Evolutionary conservation across 2,888 invertebrate genomes (phyloP).

Genomic region (Vesta saturnalis): DNA sequence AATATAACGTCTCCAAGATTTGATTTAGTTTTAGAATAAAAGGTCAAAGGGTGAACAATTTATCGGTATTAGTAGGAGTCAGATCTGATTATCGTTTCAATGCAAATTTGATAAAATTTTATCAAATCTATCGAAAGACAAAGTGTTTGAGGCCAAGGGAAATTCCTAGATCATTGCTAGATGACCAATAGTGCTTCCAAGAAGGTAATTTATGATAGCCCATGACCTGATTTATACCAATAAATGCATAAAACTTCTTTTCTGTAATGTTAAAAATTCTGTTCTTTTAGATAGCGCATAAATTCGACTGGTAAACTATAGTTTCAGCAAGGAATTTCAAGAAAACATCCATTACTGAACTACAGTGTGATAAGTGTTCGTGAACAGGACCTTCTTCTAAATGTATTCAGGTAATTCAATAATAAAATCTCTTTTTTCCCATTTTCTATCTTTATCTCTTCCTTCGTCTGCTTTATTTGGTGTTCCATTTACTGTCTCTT

Average conservation of each 20-base stretch:
- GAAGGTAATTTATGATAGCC: too few relatives aligned
- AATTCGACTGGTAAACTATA: background rate
- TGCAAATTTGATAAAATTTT: too few relatives aligned
- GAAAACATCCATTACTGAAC: background rate
- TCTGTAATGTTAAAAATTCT: background rate
- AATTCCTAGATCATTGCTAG: conserved; percentile 10
- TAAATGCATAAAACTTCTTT: background rate
- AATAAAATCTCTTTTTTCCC: background rate
- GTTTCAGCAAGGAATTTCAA: background rate
- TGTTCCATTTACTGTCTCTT: background rate
- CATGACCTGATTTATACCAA: too few relatives aligned
- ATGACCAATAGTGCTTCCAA: too few relatives aligned
- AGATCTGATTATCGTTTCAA: too few relatives aligned
- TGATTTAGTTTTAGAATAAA: conserved; percentile 18
- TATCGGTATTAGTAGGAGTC: too few relatives aligned
- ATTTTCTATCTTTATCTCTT: background rate
- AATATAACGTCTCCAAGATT: conserved; percentile 11
- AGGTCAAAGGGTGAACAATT: conserved; percentile 26
- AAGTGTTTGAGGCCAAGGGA: too few relatives aligned
- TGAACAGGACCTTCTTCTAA: background rate
- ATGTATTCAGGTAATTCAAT: background rate
- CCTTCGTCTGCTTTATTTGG: background rate
- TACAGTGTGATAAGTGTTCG: background rate
- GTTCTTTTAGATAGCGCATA: conserved; percentile 1
- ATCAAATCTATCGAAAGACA: too few relatives aligned